These are phyloP conservation scores for Catocala sponsa DNA, from an alignment of 2,888 invertebrate species.

Conservation along the genomic window DNA sequence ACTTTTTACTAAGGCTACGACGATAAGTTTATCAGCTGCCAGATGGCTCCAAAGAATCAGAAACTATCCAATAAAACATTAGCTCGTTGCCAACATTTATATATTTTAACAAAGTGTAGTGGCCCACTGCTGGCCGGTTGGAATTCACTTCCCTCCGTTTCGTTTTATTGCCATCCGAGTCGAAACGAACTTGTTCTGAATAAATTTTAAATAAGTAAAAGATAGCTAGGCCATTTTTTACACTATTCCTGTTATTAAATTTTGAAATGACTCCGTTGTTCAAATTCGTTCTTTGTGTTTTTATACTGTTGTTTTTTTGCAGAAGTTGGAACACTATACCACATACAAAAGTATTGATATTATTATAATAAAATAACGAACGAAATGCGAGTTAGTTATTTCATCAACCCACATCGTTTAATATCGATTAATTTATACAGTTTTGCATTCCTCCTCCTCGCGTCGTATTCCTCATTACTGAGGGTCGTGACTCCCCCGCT, in stretches of 20 bases:
- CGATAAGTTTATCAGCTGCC: background rate
- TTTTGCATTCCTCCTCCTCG: too few species aligned
- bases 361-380: too few species aligned
- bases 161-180: constrained; percentile 44
- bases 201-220: constrained; percentile 42
- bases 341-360: too few species aligned
- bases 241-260: constrained; percentile 12
- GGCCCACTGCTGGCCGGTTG: constrained; percentile 19
- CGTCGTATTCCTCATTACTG: too few species aligned
- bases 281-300: background rate
- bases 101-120: constrained; percentile 26
- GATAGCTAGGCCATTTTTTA: constrained; percentile 14
- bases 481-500: too few species aligned
- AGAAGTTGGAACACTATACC: too few species aligned
- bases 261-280: constrained; percentile 3
- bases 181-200: constrained; percentile 42
- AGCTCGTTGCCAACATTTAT: constrained; percentile 12
- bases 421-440: too few species aligned
- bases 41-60: constrained; percentile 1
- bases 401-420: too few species aligned
- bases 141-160: constrained; percentile 49
- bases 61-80: constrained; percentile 6
- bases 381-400: too few species aligned
- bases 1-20: too few species aligned
- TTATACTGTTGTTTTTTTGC: too few species aligned